Evolutionary conservation across 2,113 vertebrate genomes (phyloP).

Genomic region (Thamnophis sirtalis): DNA sequence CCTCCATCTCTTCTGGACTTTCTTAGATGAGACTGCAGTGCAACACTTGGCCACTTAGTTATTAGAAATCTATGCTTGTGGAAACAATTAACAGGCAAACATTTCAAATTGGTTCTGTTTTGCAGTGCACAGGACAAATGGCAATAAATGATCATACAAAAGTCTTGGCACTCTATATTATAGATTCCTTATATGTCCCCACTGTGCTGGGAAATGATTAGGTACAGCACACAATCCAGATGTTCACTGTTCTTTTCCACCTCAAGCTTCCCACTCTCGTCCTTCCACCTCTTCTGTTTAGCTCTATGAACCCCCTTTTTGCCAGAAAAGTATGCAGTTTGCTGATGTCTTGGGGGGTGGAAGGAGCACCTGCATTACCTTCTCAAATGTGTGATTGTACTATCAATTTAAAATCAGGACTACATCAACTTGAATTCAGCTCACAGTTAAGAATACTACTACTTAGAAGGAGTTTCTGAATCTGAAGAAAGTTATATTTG

Average conservation of each 20-base stretch:
- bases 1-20: not conserved
- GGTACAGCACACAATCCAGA: not conserved
- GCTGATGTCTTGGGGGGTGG: not conserved
- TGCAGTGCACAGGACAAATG: not conserved
- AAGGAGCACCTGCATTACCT: not conserved
- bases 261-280: not conserved
- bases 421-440: not conserved
- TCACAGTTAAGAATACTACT: not conserved
- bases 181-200: not conserved
- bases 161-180: not conserved
- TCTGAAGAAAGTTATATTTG: not conserved
- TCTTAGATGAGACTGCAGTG: not conserved
- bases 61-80: not conserved
- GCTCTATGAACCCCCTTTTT: not conserved
- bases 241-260: not conserved
- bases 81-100: not conserved
- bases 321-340: not conserved
- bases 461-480: not conserved
- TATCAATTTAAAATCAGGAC: not conserved
- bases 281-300: not conserved
- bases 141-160: not conserved
- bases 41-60: not conserved
- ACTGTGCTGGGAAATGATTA: not conserved
- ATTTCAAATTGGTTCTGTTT: not conserved
- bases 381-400: not conserved